Evolutionary conservation across 35 echinoderm and acorn worm species (phyloP), one percentile per base, ranked within the genome.

Genomic region (Stichopus chloronotus): DNA sequence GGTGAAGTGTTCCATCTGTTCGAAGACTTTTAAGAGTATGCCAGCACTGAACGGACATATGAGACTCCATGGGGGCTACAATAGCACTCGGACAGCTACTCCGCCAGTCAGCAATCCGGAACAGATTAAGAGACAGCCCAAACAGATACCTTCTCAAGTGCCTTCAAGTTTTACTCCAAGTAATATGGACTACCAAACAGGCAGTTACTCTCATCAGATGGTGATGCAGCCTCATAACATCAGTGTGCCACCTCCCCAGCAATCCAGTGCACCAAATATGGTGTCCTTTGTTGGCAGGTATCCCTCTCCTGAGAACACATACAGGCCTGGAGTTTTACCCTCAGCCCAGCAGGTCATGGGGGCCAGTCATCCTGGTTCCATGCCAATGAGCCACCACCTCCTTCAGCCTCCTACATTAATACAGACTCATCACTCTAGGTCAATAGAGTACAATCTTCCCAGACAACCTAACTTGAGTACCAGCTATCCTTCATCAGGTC

Each of bases 41-140:
- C 97, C 97, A 93, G 97, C 97, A 14, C 90, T 99, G 52, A 99
- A 99, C 94, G 97, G 97, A 68, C 97, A 99, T 72, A 99, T 99
- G 97, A 94, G 97, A 76, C 86, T 99, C 56, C 97, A 99, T 69
- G 97, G 97, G 21, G 97, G 97, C 20, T 99, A 99, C 79, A 96
- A 90, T 72, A 86, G 57, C 72, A 89, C 52, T 23, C 69, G 84
- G 23, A 94, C 58, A 8, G 12, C 10, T 20, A 94, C 69, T 8
- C 83, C 74, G 52, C 90, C 52, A n/a, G 58, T 30, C 23, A 87
- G 43, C 79, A 92, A 95, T 71, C 13, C 22, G 8, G 54, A 87
- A 13, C 61, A 56, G 60, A 76, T 7, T 25, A 92, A 90, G 24
- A 81, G 56, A 57, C 88, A 56, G 58, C 82, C 81, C 43, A 76